Evolutionary conservation across 2,888 invertebrate species (phyloP).

Genomic region (Stegana nigrithorax): DNA sequence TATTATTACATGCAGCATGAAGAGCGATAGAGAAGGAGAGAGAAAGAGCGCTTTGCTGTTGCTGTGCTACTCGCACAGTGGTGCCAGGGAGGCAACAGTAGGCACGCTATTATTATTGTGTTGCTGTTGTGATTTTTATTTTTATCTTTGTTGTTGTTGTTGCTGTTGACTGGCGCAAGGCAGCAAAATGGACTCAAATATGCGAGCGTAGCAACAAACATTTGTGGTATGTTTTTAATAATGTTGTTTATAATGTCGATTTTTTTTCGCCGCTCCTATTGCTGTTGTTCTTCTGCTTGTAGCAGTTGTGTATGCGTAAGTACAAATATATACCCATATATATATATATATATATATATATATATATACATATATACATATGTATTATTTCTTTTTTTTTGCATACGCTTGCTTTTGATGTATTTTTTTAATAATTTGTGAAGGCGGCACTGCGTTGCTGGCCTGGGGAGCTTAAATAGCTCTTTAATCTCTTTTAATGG

Average conservation of each 20-base stretch:
- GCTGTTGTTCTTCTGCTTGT: conserved; percentile 31
- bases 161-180: conserved; percentile 28
- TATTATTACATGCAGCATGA: not conserved
- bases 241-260: conserved; percentile 28
- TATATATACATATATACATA: not conserved
- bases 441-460: not conserved
- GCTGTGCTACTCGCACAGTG: too few relatives aligned
- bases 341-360: not conserved
- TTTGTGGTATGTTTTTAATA: conserved; percentile 42
- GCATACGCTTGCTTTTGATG: too few relatives aligned
- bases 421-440: not conserved
- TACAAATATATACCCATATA: not conserved
- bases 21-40: not conserved
- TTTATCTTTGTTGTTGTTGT: conserved; percentile 30
- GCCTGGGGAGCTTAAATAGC: not conserved
- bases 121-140: too few relatives aligned
- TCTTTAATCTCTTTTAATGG: conserved; percentile 15
- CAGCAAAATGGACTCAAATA: conserved; percentile 19
- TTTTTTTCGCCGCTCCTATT: conserved; percentile 23
- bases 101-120: conserved; percentile 2
- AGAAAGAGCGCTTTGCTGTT: not conserved
- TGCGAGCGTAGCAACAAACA: conserved; percentile 26
- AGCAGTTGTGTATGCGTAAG: conserved; percentile 8
- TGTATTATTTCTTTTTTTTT: not conserved
- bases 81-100: not conserved